Base-by-base conservation (phyloP, 2,113 vertebrate species). In the Mobula birostris region DNA sequence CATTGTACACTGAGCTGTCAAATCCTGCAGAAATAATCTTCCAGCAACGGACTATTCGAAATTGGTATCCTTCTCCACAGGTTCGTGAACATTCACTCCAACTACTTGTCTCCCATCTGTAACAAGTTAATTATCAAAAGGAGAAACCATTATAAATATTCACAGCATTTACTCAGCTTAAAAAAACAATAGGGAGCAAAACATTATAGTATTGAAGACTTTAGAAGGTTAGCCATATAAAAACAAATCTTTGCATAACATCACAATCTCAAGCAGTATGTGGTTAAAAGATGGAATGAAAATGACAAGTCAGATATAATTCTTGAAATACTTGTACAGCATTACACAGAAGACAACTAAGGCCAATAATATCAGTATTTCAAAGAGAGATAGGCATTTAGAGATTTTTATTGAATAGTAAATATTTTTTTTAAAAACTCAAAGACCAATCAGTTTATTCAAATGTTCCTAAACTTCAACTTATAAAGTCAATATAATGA, bases 1-100 rank as follows among this genome's bases (percentile, higher is more conserved):
- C 98, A 0, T 98, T 99, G 96, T 99, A 99, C 94, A 99, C 99
- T 0, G 99, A 99, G 96, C 99, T 99, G 97, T 99, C 99, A 70
- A 99, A 97, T 0, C 99, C 98, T 0, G 98, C 98, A 0, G 98
- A 99, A 70, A 99, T 96, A 98, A 99, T 99, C 97, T 99, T 99
- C 99, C 99, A 99, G 95, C 99, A 99, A 95, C 98, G 98, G 19
- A 99, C 98, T 5, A 98, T 97, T 5, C 99, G 98, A 94, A 98
- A 98, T 97, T 99, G 99, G 95, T 97, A 98, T 0, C 99, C 99
- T 94, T 99, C 99, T 0, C 98, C 99, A 0, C 99, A 99, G 0
- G 99, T 99, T n/a, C 98, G 96, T 0, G 99, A 99, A 66, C 99
- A 99, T 95, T 99, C 99, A 0, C 98, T 99, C 99, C 99, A 99